A percentile compares a stretch with the other conserved stretches of the same genome.
These are phyloP conservation scores for Falco concolor DNA, from an alignment of 2,797 vertebrate genomes.

Conservation along the genomic window DNA sequence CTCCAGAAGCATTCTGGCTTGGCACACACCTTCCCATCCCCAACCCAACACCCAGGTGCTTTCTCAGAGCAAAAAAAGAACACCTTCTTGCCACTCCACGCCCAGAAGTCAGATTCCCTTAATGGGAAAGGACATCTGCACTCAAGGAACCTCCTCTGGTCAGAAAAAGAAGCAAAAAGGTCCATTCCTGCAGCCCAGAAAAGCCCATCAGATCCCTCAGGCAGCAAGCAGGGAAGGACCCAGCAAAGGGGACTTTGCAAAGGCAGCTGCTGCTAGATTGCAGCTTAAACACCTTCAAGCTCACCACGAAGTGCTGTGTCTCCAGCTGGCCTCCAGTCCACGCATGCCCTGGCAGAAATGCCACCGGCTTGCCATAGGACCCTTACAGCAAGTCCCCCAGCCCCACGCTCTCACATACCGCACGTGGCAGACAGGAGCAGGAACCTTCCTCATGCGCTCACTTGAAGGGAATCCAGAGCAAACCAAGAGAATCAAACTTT, in stretches of 20 bases:
- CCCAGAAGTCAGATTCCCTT: not conserved
- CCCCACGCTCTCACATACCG: not conserved
- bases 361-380: not conserved
- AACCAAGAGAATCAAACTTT: not conserved
- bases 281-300: not conserved
- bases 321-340: not conserved
- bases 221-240: not conserved
- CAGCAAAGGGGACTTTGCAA: not conserved
- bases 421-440: not conserved
- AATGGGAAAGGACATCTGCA: not conserved
- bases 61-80: not conserved
- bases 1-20: not conserved
- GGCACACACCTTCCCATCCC: not conserved
- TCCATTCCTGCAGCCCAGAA: not conserved
- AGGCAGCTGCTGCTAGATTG: not conserved
- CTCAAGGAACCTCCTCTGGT: not conserved
- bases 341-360: not conserved
- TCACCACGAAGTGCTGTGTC: fast-evolving
- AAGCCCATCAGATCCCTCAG: fast-evolving
- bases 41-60: fast-evolving
- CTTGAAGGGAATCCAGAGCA: not conserved
- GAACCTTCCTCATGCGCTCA: not conserved
- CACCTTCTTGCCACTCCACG: not conserved
- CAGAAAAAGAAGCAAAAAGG: not conserved
- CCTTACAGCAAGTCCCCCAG: not conserved